phyloP scores from a whole-genome alignment of 2,113 vertebrate genomes.

The Scatophagus argus region DNA sequence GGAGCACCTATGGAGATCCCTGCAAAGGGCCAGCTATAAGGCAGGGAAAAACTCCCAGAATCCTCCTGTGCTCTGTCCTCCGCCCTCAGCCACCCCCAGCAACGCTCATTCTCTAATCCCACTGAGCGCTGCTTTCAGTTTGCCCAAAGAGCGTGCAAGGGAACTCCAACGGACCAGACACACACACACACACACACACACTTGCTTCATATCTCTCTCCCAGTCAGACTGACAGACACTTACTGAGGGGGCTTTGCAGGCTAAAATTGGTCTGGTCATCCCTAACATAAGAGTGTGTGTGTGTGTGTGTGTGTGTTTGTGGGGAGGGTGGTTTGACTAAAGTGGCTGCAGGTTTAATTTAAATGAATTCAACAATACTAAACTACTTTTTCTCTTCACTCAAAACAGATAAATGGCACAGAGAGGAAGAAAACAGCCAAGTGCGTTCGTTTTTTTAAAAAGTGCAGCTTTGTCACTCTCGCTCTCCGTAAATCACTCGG shows the following conservation, averaged over 20 bases:
- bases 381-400: background rate
- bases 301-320: too few relatives aligned
- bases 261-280: conserved; percentile 23
- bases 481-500: background rate
- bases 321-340: background rate
- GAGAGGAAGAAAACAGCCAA: background rate
- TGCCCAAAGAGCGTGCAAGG: conserved; percentile 87
- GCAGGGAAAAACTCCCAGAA: conserved; percentile 84
- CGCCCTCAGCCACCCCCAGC: conserved; percentile 61
- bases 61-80: conserved; percentile 80
- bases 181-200: conserved; percentile 48
- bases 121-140: conserved; percentile 90
- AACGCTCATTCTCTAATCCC: conserved; percentile 89
- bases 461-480: background rate
- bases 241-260: conserved; percentile 12
- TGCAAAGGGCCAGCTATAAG: conserved; percentile 78
- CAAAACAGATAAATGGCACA: background rate
- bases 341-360: background rate
- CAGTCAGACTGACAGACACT: conserved; percentile 48
- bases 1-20: conserved; percentile 62
- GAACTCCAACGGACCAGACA: conserved; percentile 75
- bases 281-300: background rate
- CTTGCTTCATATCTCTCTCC: conserved; percentile 48
- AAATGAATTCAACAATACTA: background rate
- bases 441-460: background rate